A percentile compares a stretch with the other conserved stretches of the same genome.
These are phyloP conservation scores for Pseudobourletiella spinata DNA, from an alignment of 1,140 invertebrate genomes.

Conservation along the genomic window DNA sequence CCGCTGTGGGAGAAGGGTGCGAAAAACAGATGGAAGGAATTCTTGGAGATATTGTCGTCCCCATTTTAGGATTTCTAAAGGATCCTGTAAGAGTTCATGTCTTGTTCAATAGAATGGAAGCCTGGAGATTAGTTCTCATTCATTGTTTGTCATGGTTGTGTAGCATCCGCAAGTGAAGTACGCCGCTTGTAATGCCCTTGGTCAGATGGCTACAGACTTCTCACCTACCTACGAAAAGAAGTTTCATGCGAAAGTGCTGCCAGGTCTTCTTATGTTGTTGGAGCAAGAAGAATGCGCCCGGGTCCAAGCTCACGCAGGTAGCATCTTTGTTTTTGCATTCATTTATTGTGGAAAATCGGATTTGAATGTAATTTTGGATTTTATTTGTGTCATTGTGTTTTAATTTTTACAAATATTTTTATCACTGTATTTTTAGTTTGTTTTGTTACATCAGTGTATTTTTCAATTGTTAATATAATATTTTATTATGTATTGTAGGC, in stretches of 20 bases:
- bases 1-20: slow-evolving; percentile 95
- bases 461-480: too few relatives aligned
- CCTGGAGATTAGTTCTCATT: too few relatives aligned
- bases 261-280: slow-evolving; percentile 78
- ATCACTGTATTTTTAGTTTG: too few relatives aligned
- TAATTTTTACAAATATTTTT: too few relatives aligned
- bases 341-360: too few relatives aligned
- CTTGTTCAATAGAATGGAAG: too few relatives aligned
- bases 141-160: not conserved
- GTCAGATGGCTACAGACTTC: slow-evolving; percentile 99
- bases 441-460: too few relatives aligned
- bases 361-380: too few relatives aligned
- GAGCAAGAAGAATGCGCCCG: slow-evolving; percentile 85
- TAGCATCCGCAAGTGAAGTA: slow-evolving; percentile 87
- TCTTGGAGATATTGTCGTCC: slow-evolving; percentile 80
- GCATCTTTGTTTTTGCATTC: not conserved
- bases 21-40: slow-evolving; percentile 95
- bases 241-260: slow-evolving; percentile 89
- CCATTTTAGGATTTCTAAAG: slow-evolving; percentile 74
- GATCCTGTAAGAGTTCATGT: slow-evolving; percentile 57
- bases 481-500: too few relatives aligned
- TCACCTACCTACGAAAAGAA: slow-evolving; percentile 94
- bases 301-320: slow-evolving; percentile 81
- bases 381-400: too few relatives aligned
- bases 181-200: slow-evolving; percentile 97